Evolutionary conservation across 2,888 invertebrate genomes (phyloP).

Genomic region (Oasisia sp.): DNA sequence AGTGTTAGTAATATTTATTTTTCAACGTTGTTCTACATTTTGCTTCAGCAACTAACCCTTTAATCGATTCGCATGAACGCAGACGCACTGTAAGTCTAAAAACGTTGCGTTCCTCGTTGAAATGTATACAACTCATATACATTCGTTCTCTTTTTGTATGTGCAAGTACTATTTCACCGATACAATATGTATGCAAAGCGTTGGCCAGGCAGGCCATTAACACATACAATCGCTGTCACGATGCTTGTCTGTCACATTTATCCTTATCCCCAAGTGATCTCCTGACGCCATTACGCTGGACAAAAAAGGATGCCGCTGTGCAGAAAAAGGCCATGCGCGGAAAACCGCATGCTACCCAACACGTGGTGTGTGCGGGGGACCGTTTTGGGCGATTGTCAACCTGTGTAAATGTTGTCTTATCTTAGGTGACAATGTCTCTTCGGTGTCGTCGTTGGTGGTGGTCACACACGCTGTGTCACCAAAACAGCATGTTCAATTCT

Average conservation of each 20-base stretch:
- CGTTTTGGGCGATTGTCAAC: neutral
- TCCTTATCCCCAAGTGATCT: neutral
- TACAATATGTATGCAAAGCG: neutral
- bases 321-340: neutral
- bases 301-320: neutral
- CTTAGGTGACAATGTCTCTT: neutral
- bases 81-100: too few species aligned
- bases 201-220: neutral
- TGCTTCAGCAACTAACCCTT: too few species aligned
- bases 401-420: neutral
- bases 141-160: neutral
- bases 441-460: neutral
- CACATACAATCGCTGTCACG: neutral
- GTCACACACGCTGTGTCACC: neutral
- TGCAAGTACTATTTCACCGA: neutral
- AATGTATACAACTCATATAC: neutral
- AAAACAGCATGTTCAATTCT: neutral
- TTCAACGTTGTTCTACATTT: too few species aligned
- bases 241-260: neutral
- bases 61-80: too few species aligned
- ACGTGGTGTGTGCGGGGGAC: neutral
- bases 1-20: too few species aligned
- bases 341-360: neutral
- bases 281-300: neutral
- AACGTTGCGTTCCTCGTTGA: too few species aligned